Base-by-base conservation (phyloP, 2,888 invertebrate species). In the Rotaria magnacalcarata region DNA sequence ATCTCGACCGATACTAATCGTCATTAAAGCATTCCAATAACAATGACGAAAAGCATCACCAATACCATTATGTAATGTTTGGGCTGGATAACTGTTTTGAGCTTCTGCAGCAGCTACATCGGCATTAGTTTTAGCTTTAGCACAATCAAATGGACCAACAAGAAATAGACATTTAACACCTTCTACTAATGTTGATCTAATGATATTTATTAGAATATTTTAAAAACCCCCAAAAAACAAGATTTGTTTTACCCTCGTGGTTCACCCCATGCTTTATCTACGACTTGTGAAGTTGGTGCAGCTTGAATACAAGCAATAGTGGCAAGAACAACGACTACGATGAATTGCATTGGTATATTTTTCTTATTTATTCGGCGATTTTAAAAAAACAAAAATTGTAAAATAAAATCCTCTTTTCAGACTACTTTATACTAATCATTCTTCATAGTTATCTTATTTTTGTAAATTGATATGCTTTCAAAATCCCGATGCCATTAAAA, bases 41-140 rank as follows among this genome's bases (percentile, higher is more conserved):
- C 80, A 80, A 80, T 80, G 80, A 47, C 80, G 80, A 47, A 47
- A 80, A 19, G 80, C 80, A 80, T 80, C 80, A 47, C 80, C 80
- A 47, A 80, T 47, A 19, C 80, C 80, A n/a, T 80, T 80, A 43
- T 80, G 80, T n/a, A 80, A n/a, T 80, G 80, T 80, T 34, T 67
- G 1, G 0, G 24, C 47, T 80, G 80, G 80, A 47, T 80, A 80
- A n/a, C 14, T 10, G 2, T 80, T 6, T 11, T n/a, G 47, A 80
- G 80, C 80, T 47, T 24, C 47, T 7, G 21, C 24, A 47, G n/a
- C 80, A 14, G 80, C 80, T 19, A 0, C 6, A 47, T 80, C 47
- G 11, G 80, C 80, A 47, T 80, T 47, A n/a, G 4, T 47, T 80
- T 80, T 80, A 80, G 24, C 80, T 80, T 43, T 80, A 47, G 43